Conservation (phyloP, 2,797 vertebrate species). For the Todus mexicanus region DNA sequence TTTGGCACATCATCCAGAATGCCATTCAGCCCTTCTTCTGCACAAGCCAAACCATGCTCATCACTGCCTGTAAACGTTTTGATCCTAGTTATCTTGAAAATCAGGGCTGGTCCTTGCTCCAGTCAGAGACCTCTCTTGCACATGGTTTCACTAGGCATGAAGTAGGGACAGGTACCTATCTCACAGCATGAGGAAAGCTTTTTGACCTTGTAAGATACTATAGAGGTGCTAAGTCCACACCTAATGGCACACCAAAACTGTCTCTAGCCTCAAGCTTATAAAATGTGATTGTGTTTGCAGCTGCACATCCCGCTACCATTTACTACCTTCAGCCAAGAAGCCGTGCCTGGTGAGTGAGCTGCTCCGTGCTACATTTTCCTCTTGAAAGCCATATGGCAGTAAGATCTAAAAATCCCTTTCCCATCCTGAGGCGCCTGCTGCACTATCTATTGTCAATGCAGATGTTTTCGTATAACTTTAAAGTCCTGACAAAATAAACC, state of each 20-base stretch:
- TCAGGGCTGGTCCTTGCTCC: background rate
- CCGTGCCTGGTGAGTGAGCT: background rate
- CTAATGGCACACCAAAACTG: background rate
- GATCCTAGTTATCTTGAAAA: background rate
- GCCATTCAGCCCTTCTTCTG: background rate
- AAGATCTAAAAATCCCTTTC: background rate
- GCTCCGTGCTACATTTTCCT: background rate
- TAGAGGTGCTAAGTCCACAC: background rate
- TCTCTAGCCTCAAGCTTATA: background rate
- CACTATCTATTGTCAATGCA: background rate
- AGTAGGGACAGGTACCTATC: background rate
- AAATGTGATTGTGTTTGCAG: background rate
- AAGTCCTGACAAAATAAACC: background rate
- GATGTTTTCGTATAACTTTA: background rate
- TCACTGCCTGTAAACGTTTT: background rate
- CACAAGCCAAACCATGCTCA: background rate
- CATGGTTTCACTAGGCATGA: accelerated
- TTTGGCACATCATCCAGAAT: background rate
- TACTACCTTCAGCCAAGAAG: background rate
- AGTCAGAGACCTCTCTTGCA: background rate
- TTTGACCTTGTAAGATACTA: background rate
- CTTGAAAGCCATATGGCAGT: background rate
- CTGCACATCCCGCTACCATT: background rate
- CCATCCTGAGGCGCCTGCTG: background rate
- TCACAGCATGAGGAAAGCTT: background rate